Percentiles rank a stretch among this genome's conserved stretches.
phyloP scores from a whole-genome alignment of 2,113 vertebrate genomes.

The Peucedramus taeniatus region DNA sequence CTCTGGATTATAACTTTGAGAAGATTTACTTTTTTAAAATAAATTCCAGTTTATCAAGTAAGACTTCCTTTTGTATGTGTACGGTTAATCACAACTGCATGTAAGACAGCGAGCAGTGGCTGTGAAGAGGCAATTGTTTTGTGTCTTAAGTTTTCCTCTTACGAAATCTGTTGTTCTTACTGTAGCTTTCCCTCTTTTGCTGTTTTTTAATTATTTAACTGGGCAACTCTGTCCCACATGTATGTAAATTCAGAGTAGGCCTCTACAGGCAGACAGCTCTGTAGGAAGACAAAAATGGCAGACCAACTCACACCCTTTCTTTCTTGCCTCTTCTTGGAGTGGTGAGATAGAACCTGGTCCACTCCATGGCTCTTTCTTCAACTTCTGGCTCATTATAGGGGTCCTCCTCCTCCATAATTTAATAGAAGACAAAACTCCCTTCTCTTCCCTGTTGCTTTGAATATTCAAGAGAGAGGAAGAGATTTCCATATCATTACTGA shows the following conservation, averaged over 20 bases:
- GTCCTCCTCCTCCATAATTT: neutral
- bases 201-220: neutral
- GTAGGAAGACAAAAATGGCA: neutral
- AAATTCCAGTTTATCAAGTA: neutral
- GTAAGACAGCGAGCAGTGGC: neutral
- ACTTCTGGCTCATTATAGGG: neutral
- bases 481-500: accelerated
- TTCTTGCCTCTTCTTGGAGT: neutral
- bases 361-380: neutral
- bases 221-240: neutral
- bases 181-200: neutral
- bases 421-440: neutral
- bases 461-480: neutral
- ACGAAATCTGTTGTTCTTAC: neutral
- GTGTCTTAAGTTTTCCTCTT: neutral
- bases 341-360: neutral
- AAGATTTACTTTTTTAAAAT: neutral
- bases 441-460: neutral
- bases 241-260: accelerated
- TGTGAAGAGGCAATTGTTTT: neutral
- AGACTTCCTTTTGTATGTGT: neutral
- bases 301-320: neutral
- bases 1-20: constrained; percentile 13
- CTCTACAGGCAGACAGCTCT: neutral
- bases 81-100: neutral